Conservation (phyloP, 1,140 invertebrate genomes). For the Cydia splendana region DNA sequence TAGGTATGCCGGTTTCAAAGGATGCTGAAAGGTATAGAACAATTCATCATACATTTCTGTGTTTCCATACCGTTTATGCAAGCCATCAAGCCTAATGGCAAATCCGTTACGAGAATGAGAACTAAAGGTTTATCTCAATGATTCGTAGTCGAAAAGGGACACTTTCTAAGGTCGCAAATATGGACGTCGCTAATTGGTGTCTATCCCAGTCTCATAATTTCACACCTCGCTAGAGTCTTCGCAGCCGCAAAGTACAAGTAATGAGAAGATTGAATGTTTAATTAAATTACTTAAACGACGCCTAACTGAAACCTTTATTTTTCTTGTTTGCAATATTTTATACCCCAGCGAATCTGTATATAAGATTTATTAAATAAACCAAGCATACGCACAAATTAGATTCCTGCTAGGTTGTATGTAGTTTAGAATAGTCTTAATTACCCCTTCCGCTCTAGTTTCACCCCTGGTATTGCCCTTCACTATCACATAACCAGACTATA, state of each 20-base stretch:
- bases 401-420: no score
- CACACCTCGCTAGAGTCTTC: neutral
- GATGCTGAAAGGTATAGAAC: neutral
- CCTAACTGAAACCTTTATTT: no score
- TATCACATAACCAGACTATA: no score
- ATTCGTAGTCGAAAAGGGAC: neutral
- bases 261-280: neutral
- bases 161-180: conserved; percentile 22
- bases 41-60: neutral
- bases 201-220: conserved; percentile 15
- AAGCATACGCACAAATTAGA: no score
- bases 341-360: no score
- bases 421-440: no score
- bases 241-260: neutral
- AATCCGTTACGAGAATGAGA: neutral
- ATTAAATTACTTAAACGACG: neutral
- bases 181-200: conserved; percentile 22
- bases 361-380: no score
- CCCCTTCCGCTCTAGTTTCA: no score
- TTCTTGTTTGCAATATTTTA: no score
- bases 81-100: neutral
- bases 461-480: no score
- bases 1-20: no score
- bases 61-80: neutral
- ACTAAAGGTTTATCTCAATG: neutral